Percentiles rank a stretch among this genome's conserved stretches.
Evolutionary conservation across 2,888 invertebrate genomes (phyloP).

Genomic region (Invenusta paracnida): DNA sequence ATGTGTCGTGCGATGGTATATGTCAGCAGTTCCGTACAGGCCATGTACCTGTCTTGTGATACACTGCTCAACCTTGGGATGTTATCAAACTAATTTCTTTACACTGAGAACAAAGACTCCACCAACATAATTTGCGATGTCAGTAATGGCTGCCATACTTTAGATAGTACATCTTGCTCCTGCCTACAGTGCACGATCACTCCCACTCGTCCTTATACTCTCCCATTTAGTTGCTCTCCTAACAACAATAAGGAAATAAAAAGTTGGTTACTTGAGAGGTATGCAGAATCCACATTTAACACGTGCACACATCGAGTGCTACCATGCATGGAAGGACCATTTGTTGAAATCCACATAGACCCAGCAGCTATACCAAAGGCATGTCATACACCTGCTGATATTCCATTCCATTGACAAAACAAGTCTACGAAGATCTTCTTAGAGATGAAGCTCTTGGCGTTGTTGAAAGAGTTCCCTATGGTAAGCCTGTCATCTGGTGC

Average conservation of each 20-base stretch:
- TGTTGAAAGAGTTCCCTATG: neutral
- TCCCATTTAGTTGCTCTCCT: neutral
- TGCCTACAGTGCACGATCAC: neutral
- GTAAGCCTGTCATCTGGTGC: slow-evolving; percentile 7
- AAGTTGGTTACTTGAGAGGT: neutral
- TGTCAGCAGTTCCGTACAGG: slow-evolving; percentile 5
- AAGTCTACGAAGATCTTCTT: neutral
- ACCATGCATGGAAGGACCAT: slow-evolving; percentile 27
- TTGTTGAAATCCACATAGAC: neutral
- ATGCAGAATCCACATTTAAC: neutral
- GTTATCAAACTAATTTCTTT: neutral
- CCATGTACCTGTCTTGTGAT: slow-evolving; percentile 1
- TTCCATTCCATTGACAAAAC: slow-evolving; percentile 10
- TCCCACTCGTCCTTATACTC: neutral
- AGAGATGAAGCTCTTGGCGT: slow-evolving; percentile 21
- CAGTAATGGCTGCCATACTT: neutral
- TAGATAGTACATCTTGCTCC: neutral
- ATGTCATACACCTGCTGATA: slow-evolving; percentile 20
- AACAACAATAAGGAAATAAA: slow-evolving; percentile 1
- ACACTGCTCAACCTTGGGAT: neutral
- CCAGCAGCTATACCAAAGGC: slow-evolving; percentile 30
- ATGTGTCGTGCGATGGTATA: neutral
- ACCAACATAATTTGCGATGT: neutral
- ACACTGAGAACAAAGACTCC: neutral
- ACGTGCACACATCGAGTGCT: slow-evolving; percentile 9